Evolutionary conservation across 1,140 invertebrate species (phyloP).

Genomic region (Bombus superbus): DNA sequence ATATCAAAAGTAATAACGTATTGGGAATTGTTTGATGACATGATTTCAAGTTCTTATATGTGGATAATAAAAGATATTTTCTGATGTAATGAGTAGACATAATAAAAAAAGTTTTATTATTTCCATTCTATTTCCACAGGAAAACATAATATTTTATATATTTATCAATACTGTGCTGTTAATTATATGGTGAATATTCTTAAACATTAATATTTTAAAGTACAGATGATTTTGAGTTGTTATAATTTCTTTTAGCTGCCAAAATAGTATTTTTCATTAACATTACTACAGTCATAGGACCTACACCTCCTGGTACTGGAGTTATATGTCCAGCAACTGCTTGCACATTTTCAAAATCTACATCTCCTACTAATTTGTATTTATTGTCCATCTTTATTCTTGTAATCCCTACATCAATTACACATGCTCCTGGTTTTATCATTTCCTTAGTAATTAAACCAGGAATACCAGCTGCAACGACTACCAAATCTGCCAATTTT

Average conservation of each 20-base stretch:
- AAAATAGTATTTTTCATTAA: conserved; percentile 92
- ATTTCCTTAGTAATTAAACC: conserved; percentile 92
- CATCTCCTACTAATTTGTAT: conserved; percentile 92
- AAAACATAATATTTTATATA: background rate
- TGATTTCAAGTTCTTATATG: background rate
- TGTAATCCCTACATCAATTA: conserved; percentile 95
- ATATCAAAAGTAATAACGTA: background rate
- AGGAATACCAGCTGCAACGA: conserved; percentile 91
- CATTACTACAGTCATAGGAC: conserved; percentile 95
- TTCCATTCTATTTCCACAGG: background rate
- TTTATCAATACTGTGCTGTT: conserved; percentile 28
- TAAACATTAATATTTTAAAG: conserved; percentile 21
- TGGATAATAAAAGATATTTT: background rate
- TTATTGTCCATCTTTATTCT: conserved; percentile 86
- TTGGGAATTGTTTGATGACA: background rate
- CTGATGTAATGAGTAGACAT: background rate
- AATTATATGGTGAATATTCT: background rate
- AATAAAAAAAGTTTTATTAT: background rate
- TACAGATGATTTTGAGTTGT: conserved; percentile 37
- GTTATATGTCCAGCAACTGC: conserved; percentile 91
- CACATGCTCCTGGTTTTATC: conserved; percentile 93
- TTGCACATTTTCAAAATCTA: conserved; percentile 91
- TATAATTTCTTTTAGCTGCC: conserved; percentile 82
- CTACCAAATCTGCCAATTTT: conserved; percentile 91
- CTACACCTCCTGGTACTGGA: conserved; percentile 94